These are phyloP conservation scores for Pristionchus mayeri DNA, from an alignment of 2,888 invertebrate genomes.

Conservation along the genomic window DNA sequence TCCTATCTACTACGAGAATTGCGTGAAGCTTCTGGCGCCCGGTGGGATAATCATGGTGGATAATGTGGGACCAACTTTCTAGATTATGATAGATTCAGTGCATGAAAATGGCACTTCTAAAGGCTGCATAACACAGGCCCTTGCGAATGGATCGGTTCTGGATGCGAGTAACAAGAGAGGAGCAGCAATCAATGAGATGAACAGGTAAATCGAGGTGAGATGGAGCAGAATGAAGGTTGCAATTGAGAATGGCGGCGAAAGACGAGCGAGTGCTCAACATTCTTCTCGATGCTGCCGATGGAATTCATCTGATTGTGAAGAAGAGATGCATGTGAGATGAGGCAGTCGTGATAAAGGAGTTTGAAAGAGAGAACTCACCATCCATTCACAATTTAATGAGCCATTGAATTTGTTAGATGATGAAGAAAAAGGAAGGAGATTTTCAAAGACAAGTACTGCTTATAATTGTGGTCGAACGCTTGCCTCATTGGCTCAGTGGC, in stretches of 20 bases:
- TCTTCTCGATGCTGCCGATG: background rate
- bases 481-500: constrained; percentile 68
- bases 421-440: no score
- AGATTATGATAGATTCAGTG: no score
- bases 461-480: no score
- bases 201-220: background rate
- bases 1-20: constrained; percentile 76
- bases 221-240: background rate
- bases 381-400: background rate
- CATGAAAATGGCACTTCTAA: background rate
- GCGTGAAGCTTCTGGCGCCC: constrained; percentile 75
- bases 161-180: background rate
- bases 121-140: background rate
- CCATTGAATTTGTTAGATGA: no score
- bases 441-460: no score
- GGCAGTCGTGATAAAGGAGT: background rate
- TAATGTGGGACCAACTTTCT: constrained; percentile 71
- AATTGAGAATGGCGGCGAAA: background rate
- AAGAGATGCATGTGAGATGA: background rate
- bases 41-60: constrained; percentile 78
- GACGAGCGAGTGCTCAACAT: background rate
- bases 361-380: background rate
- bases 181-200: constrained; percentile 2
- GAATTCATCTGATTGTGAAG: constrained; percentile 6
- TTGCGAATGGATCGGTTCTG: background rate